Percentiles rank a stretch among this genome's conserved stretches.
Conservation (phyloP, 2,888 invertebrate species). For the Galerucella pusilla region DNA sequence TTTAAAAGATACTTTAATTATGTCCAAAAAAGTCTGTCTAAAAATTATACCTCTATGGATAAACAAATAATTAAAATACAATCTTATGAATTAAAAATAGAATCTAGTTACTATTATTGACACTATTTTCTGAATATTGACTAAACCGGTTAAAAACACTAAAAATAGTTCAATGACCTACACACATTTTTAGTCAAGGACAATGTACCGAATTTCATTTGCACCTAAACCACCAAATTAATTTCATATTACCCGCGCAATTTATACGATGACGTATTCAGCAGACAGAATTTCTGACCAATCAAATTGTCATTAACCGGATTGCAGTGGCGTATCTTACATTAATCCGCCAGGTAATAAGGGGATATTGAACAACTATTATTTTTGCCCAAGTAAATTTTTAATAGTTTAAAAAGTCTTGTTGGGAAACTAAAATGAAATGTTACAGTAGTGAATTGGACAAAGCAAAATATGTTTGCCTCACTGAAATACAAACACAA, state of each 20-base stretch:
- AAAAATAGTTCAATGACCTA: slow-evolving; percentile 48
- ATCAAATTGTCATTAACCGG: slow-evolving; percentile 26
- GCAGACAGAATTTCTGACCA: slow-evolving; percentile 30
- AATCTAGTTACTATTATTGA: not conserved
- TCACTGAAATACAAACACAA: too few species aligned
- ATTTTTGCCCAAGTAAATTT: not conserved
- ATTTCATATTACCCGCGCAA: slow-evolving; percentile 47
- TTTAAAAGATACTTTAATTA: not conserved
- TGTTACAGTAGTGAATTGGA: not conserved
- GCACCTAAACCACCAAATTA: slow-evolving; percentile 35
- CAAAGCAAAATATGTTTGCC: too few species aligned
- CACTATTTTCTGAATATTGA: slow-evolving; percentile 25
- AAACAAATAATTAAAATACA: slow-evolving; percentile 1
- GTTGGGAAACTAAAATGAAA: not conserved
- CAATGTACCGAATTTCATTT: slow-evolving; percentile 41
- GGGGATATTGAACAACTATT: not conserved
- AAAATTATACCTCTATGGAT: not conserved
- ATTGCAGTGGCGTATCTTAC: slow-evolving; percentile 29
- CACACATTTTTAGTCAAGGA: slow-evolving; percentile 45
- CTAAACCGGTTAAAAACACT: slow-evolving; percentile 29
- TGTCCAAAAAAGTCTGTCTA: not conserved
- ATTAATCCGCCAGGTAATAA: slow-evolving; percentile 12
- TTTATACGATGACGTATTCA: slow-evolving; percentile 37
- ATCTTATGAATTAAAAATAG: slow-evolving; percentile 7
- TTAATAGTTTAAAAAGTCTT: not conserved